These are phyloP conservation scores for Takifugu bimaculatus DNA, from an alignment of 2,113 vertebrate species.

Conservation along the genomic window DNA sequence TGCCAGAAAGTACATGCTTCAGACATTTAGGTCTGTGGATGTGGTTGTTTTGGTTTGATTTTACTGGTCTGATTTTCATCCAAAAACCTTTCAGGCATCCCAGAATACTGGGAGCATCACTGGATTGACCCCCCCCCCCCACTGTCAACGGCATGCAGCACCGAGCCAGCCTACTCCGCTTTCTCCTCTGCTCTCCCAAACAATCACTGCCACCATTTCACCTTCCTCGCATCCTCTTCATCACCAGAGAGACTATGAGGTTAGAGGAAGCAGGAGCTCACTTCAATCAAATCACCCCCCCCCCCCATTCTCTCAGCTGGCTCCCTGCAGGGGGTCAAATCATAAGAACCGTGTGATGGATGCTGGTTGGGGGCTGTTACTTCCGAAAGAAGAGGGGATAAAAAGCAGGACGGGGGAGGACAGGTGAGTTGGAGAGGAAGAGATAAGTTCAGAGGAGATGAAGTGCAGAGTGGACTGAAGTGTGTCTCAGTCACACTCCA, in stretches of 20 bases:
- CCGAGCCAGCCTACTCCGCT: too few species aligned
- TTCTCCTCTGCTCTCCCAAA: too few species aligned
- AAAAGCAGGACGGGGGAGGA: background rate
- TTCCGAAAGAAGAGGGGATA: background rate
- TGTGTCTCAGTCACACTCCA: slow-evolving; percentile 28
- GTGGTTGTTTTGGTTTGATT: too few species aligned
- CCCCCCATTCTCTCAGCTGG: background rate
- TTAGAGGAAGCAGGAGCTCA: slow-evolving; percentile 2
- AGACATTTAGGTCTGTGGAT: too few species aligned
- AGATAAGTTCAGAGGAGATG: slow-evolving; percentile 11
- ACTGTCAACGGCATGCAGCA: too few species aligned
- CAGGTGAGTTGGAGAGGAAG: background rate
- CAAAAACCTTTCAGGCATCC: too few species aligned
- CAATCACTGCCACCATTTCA: slow-evolving; percentile 7
- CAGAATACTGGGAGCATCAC: too few species aligned
- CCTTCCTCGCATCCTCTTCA: slow-evolving; percentile 12
- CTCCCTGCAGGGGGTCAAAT: slow-evolving; percentile 7
- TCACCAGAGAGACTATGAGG: slow-evolving; percentile 13
- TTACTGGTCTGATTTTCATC: too few species aligned
- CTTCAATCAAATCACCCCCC: slow-evolving; percentile 34
- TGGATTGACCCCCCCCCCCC: too few species aligned
- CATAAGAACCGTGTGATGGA: background rate
- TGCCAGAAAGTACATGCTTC: slow-evolving; percentile 10
- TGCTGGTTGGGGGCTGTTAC: slow-evolving; percentile 6
- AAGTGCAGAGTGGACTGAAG: slow-evolving; percentile 20